phyloP scores from a whole-genome alignment of 2,888 invertebrate species.

The Alentia gelatinosa region DNA sequence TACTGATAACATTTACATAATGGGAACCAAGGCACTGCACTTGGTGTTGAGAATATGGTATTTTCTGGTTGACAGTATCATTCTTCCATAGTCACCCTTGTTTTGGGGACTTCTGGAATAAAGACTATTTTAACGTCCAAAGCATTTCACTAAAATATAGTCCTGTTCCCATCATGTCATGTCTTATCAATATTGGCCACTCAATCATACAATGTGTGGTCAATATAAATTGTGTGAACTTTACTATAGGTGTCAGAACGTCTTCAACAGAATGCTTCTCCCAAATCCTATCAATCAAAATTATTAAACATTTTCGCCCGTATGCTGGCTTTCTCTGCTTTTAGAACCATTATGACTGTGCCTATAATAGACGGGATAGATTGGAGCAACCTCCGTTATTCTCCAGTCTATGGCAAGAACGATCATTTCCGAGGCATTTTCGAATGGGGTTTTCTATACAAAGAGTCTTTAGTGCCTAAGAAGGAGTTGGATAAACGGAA shows the following conservation, averaged over 20 bases:
- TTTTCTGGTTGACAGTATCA: too few relatives aligned
- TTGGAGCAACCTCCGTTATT: slow-evolving; percentile 95
- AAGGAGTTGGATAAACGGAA: slow-evolving; percentile 88
- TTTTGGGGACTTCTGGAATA: too few relatives aligned
- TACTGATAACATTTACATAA: too few relatives aligned
- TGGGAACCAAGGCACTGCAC: too few relatives aligned
- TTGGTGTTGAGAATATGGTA: too few relatives aligned
- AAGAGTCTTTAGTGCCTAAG: slow-evolving; percentile 96
- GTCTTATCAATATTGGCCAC: too few relatives aligned
- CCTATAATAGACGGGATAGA: slow-evolving; percentile 99
- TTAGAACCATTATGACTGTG: slow-evolving; percentile 94
- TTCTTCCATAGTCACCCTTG: too few relatives aligned
- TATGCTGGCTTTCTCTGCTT: slow-evolving; percentile 14
- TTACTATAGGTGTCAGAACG: background rate
- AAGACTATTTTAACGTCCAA: too few relatives aligned
- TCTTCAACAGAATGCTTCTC: background rate
- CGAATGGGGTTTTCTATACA: slow-evolving; percentile 99
- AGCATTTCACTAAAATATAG: too few relatives aligned
- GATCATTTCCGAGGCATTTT: slow-evolving; percentile 96
- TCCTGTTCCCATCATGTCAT: too few relatives aligned
- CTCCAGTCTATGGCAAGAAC: slow-evolving; percentile 92
- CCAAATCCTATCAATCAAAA: background rate
- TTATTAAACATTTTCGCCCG: background rate
- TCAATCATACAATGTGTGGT: too few relatives aligned
- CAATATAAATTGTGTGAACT: too few relatives aligned